These are phyloP conservation scores for Drosophila jambulina DNA, from an alignment of 1,140 invertebrate species.

Conservation along the genomic window DNA sequence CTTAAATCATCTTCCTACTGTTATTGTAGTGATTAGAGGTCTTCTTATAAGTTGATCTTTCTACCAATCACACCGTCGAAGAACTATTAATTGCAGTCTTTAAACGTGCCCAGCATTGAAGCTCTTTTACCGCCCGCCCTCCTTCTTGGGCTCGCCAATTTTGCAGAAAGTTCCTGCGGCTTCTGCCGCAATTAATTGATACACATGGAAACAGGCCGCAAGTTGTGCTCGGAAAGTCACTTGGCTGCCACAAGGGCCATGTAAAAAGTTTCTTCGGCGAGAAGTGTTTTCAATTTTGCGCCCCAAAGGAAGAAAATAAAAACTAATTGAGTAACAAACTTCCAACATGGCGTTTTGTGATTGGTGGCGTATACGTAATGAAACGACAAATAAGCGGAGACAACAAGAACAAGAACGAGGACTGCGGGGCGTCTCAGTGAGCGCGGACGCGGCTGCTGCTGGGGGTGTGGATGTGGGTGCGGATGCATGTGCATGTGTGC, in stretches of 20 bases:
- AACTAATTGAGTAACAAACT: slow-evolving; percentile 84
- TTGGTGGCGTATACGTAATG: slow-evolving; percentile 81
- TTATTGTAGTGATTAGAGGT: neutral
- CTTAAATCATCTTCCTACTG: neutral
- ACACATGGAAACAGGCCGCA: slow-evolving; percentile 74
- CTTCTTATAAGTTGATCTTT: neutral
- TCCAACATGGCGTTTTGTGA: slow-evolving; percentile 77
- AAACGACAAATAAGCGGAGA: slow-evolving; percentile 74
- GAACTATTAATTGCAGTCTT: slow-evolving; percentile 57
- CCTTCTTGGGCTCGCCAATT: slow-evolving; percentile 23
- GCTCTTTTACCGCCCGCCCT: neutral
- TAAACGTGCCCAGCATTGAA: slow-evolving; percentile 54
- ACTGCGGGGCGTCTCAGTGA: slow-evolving; percentile 10
- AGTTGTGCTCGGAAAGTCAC: slow-evolving; percentile 73
- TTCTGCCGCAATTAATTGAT: slow-evolving; percentile 80
- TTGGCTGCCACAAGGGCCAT: slow-evolving; percentile 57
- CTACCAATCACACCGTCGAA: neutral
- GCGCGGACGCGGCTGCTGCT: neutral
- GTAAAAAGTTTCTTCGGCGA: slow-evolving; percentile 69
- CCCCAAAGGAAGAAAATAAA: slow-evolving; percentile 66
- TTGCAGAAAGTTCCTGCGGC: slow-evolving; percentile 70
- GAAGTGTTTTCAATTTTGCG: slow-evolving; percentile 79
- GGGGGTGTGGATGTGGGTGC: neutral
- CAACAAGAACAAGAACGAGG: slow-evolving; percentile 48
- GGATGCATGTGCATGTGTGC: slow-evolving; percentile 29